Conservation (phyloP, 2,113 vertebrate species). For the Pollimyrus isidori region DNA sequence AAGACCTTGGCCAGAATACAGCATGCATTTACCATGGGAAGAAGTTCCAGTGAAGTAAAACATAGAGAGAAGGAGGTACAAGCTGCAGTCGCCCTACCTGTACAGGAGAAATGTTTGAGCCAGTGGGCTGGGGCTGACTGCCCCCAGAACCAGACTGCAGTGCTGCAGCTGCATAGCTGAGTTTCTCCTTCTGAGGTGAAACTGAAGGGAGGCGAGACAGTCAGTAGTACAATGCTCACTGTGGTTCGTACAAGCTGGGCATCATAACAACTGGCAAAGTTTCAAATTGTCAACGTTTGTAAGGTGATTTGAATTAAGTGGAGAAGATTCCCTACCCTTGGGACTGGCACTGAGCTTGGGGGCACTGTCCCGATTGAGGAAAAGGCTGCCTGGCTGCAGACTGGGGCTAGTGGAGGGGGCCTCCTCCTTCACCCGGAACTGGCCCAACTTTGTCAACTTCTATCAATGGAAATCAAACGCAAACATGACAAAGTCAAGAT, state of each 20-base stretch:
- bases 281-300: not conserved
- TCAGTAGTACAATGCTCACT: not conserved
- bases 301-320: not conserved
- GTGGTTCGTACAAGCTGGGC: not conserved
- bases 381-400: slow-evolving; percentile 74
- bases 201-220: slow-evolving; percentile 14
- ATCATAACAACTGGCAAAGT: not conserved
- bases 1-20: not conserved
- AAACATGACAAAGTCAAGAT: not conserved
- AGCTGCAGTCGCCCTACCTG: slow-evolving; percentile 46
- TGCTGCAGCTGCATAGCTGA: slow-evolving; percentile 73
- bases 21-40: not conserved
- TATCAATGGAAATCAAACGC: slow-evolving; percentile 33
- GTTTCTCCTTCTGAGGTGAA: slow-evolving; percentile 58
- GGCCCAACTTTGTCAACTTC: slow-evolving; percentile 81
- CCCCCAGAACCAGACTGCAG: slow-evolving; percentile 55
- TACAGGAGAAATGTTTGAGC: slow-evolving; percentile 42
- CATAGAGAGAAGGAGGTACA: not conserved
- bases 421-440: slow-evolving; percentile 80
- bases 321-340: slow-evolving; percentile 52
- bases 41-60: not conserved
- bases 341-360: slow-evolving; percentile 50
- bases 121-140: slow-evolving; percentile 16
- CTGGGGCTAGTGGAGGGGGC: slow-evolving; percentile 47
- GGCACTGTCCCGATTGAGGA: slow-evolving; percentile 64